A percentile compares a stretch with the other conserved stretches of the same genome.
Conservation (phyloP, 2,113 vertebrate species). For the Erinaceus europaeus region DNA sequence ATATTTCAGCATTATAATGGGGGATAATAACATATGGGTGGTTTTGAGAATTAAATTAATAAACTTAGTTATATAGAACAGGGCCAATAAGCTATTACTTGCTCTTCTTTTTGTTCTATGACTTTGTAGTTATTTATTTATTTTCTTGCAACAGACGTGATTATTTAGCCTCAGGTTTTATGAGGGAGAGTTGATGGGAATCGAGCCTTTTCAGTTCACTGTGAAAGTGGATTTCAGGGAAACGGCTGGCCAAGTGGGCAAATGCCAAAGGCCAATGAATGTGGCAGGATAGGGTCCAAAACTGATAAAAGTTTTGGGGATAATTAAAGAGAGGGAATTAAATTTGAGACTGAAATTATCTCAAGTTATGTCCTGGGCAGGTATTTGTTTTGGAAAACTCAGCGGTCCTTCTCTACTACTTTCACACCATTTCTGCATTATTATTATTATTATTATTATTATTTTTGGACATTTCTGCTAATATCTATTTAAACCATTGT, state of each 20-base stretch:
- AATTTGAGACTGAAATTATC: not conserved
- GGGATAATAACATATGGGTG: not conserved
- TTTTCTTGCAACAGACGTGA: not conserved
- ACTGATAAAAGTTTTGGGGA: not conserved
- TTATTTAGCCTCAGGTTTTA: not conserved
- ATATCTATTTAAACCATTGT: not conserved
- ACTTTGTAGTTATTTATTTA: no score
- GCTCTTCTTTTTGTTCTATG: no score
- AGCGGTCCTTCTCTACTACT: not conserved
- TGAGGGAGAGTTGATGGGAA: not conserved
- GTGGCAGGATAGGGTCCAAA: not conserved
- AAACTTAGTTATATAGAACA: not conserved
- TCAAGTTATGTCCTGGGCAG: not conserved
- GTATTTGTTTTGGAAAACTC: not conserved
- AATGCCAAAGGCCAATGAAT: not conserved
- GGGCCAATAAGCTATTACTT: no score
- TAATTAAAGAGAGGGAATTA: not conserved
- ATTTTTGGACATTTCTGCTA: not conserved
- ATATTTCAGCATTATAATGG: not conserved
- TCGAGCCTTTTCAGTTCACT: no score
- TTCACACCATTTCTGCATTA: not conserved
- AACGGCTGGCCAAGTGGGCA: not conserved
- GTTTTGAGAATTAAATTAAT: not conserved
- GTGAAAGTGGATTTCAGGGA: no score
- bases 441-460: no score